phyloP scores from a whole-genome alignment of 2,113 vertebrate genomes.

The Ailurus styani region DNA sequence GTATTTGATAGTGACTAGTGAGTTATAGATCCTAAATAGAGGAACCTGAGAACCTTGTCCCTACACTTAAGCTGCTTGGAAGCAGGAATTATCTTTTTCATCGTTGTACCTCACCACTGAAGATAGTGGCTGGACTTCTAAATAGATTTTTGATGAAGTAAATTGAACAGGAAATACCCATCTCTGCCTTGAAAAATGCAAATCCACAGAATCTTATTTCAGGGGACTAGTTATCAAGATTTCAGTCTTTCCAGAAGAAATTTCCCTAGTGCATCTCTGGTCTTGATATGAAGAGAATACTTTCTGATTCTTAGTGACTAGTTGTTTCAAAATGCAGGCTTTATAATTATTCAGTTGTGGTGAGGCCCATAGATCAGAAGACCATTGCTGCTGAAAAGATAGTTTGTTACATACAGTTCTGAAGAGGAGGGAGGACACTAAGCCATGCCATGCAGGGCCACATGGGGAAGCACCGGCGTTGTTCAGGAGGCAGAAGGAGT shows the following conservation, averaged over 20 bases:
- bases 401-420: not conserved
- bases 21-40: not conserved
- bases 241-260: slow-evolving; percentile 12
- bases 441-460: not conserved
- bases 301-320: not conserved
- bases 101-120: not conserved
- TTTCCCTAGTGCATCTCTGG: not conserved
- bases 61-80: not conserved
- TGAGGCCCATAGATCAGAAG: not conserved
- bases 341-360: not conserved
- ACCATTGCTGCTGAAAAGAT: not conserved
- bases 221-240: not conserved
- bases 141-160: not conserved
- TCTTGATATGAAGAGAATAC: not conserved
- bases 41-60: not conserved
- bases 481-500: not conserved
- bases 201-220: not conserved
- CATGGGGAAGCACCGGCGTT: not conserved
- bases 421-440: not conserved
- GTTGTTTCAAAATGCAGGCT: not conserved
- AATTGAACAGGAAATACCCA: not conserved
- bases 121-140: not conserved
- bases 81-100: not conserved
- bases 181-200: slow-evolving; percentile 25
- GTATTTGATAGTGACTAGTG: not conserved